Percentiles rank a stretch among this genome's conserved stretches.
These are phyloP conservation scores for Machaerirhynchus nigripectus DNA, from an alignment of 2,113 vertebrate genomes.

Conservation along the genomic window DNA sequence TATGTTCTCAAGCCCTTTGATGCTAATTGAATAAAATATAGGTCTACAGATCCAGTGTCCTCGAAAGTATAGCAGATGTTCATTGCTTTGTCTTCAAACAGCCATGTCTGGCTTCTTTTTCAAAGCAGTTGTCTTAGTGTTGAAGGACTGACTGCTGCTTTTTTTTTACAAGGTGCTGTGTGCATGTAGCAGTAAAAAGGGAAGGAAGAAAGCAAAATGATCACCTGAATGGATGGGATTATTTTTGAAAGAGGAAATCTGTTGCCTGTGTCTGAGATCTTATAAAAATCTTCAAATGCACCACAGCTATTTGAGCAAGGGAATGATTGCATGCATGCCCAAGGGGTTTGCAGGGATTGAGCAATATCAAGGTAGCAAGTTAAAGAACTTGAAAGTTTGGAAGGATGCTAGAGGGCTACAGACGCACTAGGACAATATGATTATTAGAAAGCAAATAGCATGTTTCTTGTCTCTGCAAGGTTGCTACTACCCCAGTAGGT, in stretches of 20 bases:
- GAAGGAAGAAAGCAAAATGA: conserved; percentile 2
- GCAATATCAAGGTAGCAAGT: background rate
- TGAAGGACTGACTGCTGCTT: background rate
- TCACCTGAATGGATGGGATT: conserved; percentile 34
- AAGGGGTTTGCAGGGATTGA: background rate
- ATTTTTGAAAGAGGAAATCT: conserved; percentile 4
- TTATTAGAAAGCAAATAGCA: background rate
- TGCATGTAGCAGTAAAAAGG: background rate
- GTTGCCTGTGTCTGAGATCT: background rate
- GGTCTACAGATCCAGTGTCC: conserved; percentile 54
- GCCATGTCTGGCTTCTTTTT: conserved; percentile 8
- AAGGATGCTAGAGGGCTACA: background rate
- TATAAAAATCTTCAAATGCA: background rate
- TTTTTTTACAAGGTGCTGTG: background rate
- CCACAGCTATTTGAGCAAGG: background rate
- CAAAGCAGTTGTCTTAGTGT: background rate
- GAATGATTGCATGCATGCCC: background rate
- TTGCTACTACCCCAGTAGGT: background rate
- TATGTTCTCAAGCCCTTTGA: conserved; percentile 53
- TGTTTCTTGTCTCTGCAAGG: background rate
- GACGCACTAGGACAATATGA: background rate
- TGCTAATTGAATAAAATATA: conserved; percentile 68
- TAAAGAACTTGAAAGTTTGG: background rate
- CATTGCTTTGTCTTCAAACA: conserved; percentile 51
- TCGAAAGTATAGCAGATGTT: conserved; percentile 54